Evolutionary conservation across 2,797 vertebrate species (phyloP), one percentile per base, ranked within the genome.

Genomic region (Crocodylus rhombifer): DNA sequence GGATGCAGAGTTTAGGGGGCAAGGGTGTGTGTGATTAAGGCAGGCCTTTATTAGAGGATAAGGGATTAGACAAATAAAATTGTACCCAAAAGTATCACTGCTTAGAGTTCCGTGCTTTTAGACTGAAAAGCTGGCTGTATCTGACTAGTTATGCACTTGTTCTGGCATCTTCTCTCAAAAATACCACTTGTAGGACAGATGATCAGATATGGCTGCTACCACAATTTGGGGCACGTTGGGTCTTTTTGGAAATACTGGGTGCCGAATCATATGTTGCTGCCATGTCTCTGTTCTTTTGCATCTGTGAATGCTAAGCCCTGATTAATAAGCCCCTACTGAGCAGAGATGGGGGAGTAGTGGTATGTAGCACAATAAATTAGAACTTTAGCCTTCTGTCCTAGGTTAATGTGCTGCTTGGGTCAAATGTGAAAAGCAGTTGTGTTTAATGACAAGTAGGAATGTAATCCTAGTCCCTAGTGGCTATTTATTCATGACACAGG

Each of bases 1-100:
- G 83, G 61, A 4, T 87, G 90, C 92, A 87, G 87, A 92, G 88
- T 91, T 96, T 91, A 84, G 79, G 90, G 62, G 84, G 60, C 30
- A 90, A 94, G 88, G 87, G 93, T 91, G 89, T 6, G 33, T 71
- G 62, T 87, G 64, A 86, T 73, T 60, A 91, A 93, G 95, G 33
- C 36, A 95, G 79, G 51, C 77, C 90, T 94, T 3, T 56, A 86
- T 87, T 96, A 94, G 92, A 78, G 64, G 64, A 2, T 90, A 90
- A 92, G 87, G 90, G 96, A 92, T 94, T 95, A 95, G 94, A 94
- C 90, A 74, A 88, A 90, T 93, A 55, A 91, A 86, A 92, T 83
- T 82, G 71, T 73, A 88, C 77, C 60, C 74, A 83, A 94, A 91
- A 88, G 89, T 83, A 75, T 90, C 79, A 16, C 86, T 92, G 81